phyloP scores from a whole-genome alignment of 2,797 vertebrate species.

The Heteromormyrus szaboi region DNA sequence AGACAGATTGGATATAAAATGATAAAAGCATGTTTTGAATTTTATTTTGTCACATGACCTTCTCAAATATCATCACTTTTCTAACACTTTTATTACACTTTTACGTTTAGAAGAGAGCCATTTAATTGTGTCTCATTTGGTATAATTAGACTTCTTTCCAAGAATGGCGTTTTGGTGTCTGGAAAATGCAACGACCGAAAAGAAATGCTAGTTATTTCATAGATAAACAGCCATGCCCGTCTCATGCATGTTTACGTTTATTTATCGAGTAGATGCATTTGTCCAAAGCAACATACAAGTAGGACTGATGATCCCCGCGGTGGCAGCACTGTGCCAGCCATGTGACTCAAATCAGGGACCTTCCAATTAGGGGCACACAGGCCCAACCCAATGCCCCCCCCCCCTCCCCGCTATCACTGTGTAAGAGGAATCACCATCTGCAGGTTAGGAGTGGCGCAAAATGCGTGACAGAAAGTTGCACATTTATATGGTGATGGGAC shows the following conservation, averaged over 20 bases:
- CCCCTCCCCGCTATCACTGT: neutral
- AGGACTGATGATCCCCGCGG: neutral
- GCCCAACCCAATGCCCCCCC: neutral
- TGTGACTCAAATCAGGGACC: neutral
- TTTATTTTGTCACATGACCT: conserved; percentile 5
- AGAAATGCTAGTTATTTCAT: neutral
- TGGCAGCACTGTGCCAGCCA: neutral
- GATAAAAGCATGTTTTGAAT: conserved; percentile 4
- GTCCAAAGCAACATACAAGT: neutral
- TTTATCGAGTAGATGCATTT: neutral
- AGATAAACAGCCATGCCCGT: neutral
- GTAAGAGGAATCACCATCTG: neutral
- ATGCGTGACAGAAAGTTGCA: neutral
- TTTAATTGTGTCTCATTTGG: conserved; percentile 2
- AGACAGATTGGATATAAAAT: conserved; percentile 8
- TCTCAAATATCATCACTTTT: neutral
- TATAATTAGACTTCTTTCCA: neutral
- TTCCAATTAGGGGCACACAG: neutral
- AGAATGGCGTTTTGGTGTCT: neutral
- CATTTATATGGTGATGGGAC: neutral
- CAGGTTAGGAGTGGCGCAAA: neutral
- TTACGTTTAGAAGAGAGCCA: neutral
- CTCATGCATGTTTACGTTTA: neutral
- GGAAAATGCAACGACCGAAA: neutral
- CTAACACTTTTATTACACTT: neutral